Conservation (phyloP, 2,113 vertebrate genomes). For the Ophthalmolycus amberensis region DNA sequence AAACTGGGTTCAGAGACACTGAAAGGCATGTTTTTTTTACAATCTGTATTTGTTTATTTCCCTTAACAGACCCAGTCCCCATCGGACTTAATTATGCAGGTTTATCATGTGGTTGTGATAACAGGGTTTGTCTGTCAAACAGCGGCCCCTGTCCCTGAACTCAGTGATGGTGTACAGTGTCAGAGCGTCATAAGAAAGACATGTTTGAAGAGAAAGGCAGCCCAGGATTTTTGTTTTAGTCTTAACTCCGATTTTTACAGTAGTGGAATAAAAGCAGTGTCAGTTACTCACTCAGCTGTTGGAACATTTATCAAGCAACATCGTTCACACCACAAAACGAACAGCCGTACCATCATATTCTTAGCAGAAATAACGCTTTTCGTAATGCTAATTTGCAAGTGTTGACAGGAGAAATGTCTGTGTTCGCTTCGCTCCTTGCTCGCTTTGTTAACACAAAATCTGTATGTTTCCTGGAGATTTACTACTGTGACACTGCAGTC, state of each 20-base stretch:
- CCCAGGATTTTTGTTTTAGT: not conserved
- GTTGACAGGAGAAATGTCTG: slow-evolving; percentile 44
- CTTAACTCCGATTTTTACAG: not conserved
- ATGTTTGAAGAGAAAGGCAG: not conserved
- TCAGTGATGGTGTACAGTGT: not conserved
- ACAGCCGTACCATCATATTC: not conserved
- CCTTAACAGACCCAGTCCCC: not conserved
- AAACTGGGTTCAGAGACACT: not conserved
- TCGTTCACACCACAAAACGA: not conserved
- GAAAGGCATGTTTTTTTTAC: not conserved
- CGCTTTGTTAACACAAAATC: slow-evolving; percentile 39
- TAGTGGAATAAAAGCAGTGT: not conserved
- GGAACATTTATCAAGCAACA: not conserved
- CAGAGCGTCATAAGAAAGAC: not conserved
- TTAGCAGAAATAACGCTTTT: not conserved
- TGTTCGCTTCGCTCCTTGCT: not conserved
- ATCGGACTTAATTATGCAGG: slow-evolving; percentile 35
- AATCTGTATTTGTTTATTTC: slow-evolving; percentile 18
- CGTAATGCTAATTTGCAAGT: slow-evolving; percentile 22
- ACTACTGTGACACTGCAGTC: slow-evolving; percentile 23
- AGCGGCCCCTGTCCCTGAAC: slow-evolving; percentile 16
- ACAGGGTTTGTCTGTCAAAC: slow-evolving; percentile 45
- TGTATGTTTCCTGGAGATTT: slow-evolving; percentile 42
- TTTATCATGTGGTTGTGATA: slow-evolving; percentile 45
- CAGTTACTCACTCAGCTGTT: not conserved